Evolutionary conservation across 2,113 vertebrate species (phyloP).

Genomic region (Myanophis thanlyinensis): DNA sequence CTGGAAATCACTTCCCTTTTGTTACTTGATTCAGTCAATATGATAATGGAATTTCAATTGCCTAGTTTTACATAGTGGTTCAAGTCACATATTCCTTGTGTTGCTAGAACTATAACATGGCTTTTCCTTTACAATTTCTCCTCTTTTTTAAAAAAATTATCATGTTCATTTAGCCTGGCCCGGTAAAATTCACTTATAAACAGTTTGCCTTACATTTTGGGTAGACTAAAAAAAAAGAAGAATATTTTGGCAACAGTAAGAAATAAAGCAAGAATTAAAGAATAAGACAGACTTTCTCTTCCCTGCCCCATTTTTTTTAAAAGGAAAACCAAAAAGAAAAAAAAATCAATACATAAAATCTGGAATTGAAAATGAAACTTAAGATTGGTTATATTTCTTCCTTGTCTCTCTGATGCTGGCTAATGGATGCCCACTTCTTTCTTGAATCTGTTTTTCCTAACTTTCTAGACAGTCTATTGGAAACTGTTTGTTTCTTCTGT

Average conservation of each 20-base stretch:
- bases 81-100: background rate
- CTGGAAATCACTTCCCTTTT: background rate
- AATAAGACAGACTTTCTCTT: slow-evolving; percentile 35
- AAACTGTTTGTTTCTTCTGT: background rate
- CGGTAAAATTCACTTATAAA: slow-evolving; percentile 33
- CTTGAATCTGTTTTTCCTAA: background rate
- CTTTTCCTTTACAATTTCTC: slow-evolving; percentile 5
- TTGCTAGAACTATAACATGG: background rate
- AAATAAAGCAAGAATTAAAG: slow-evolving; percentile 45
- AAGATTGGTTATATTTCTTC: slow-evolving; percentile 1
- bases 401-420: slow-evolving; percentile 27
- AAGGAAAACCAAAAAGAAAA: background rate
- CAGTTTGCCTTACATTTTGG: slow-evolving; percentile 48
- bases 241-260: slow-evolving; percentile 53
- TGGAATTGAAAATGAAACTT: slow-evolving; percentile 33
- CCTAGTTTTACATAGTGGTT: slow-evolving; percentile 2
- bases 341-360: slow-evolving; percentile 22
- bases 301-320: slow-evolving; percentile 16
- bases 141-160: background rate
- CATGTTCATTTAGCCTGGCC: slow-evolving; percentile 10
- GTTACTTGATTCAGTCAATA: background rate
- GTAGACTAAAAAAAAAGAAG: slow-evolving; percentile 44
- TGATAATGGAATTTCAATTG: background rate
- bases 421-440: slow-evolving; percentile 13
- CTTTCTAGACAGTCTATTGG: background rate